phyloP scores from a whole-genome alignment of 2,797 vertebrate genomes.

The Hapalemur alaotrensis region DNA sequence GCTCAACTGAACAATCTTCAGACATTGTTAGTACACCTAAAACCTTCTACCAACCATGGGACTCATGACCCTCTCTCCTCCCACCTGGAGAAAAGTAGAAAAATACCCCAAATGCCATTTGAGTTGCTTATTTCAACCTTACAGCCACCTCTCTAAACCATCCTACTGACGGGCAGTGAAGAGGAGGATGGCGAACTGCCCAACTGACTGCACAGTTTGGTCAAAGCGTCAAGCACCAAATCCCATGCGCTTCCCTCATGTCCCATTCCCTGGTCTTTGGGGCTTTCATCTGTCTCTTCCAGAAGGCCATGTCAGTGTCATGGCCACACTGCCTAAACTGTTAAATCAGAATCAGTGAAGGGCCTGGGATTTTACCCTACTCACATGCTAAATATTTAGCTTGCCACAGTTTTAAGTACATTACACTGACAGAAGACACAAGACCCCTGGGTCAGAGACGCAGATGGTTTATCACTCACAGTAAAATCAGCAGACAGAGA shows the following conservation, averaged over 20 bases:
- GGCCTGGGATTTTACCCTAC: neutral
- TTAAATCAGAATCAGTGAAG: neutral
- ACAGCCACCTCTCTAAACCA: neutral
- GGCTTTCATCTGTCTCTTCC: neutral
- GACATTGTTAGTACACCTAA: neutral
- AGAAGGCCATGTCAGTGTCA: neutral
- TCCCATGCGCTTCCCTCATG: neutral
- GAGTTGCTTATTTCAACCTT: neutral
- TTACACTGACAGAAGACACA: neutral
- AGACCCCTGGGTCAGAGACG: neutral
- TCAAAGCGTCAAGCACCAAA: neutral
- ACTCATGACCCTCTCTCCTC: neutral
- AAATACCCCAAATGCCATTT: neutral
- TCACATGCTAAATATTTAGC: neutral
- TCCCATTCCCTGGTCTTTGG: neutral
- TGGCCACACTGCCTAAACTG: too few species aligned
- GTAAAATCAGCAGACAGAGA: neutral
- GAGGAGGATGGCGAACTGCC: too few species aligned
- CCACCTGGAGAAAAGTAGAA: neutral
- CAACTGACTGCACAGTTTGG: fast-evolving
- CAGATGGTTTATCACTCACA: neutral
- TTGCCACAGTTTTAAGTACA: neutral
- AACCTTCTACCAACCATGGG: neutral
- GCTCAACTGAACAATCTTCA: neutral
- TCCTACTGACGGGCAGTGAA: neutral